Base-by-base conservation (phyloP, 1,140 invertebrate species). In the Calephelis nemesis region DNA sequence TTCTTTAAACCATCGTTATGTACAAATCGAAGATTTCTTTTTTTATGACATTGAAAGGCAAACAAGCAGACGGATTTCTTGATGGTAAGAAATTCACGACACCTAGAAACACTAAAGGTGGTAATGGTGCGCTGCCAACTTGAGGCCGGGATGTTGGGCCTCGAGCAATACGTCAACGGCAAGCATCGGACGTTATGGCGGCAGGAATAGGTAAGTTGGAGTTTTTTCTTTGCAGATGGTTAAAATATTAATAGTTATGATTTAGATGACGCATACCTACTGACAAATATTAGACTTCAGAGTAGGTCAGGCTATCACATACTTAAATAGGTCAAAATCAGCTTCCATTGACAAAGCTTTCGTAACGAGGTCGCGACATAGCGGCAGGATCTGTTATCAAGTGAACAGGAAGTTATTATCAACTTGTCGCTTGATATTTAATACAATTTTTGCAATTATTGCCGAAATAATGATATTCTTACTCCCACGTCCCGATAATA, bases 371-470 rank as follows among this genome's bases (percentile, higher is more conserved):
- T 82, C 85, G 86, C 79, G 81, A 79, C 81, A 85, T 79, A 82
- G 79, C 83, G 81, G 72, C 78, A 77, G 76, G 77, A 77, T 77
- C 83, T 75, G 70, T 89, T 88, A 88, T 90, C 86, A 74, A 62
- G 71, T 62, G 64, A 66, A 77, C 87, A 88, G 88, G 87, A 91
- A 86, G 73, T 79, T 69, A 72, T 73, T 91, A 91, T 91, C 88
- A 84, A 83, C 77, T 87, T 85, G 87, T 86, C 82, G 87, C 78
- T 88, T 81, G 81, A 80, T 87, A 85, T 77, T 81, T 85, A 89
- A 85, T 82, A 87, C 74, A 88, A 88, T 90, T 88, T 90, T 90
- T 90, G 88, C 88, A 91, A 90, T 87, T 81, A 77, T 89, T 89
- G 87, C 87, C 88, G 87, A 91, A 90, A 89, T 90, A 86, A 88